phyloP scores from a whole-genome alignment of 2,888 invertebrate genomes.

The Siphlonurus alternatus region DNA sequence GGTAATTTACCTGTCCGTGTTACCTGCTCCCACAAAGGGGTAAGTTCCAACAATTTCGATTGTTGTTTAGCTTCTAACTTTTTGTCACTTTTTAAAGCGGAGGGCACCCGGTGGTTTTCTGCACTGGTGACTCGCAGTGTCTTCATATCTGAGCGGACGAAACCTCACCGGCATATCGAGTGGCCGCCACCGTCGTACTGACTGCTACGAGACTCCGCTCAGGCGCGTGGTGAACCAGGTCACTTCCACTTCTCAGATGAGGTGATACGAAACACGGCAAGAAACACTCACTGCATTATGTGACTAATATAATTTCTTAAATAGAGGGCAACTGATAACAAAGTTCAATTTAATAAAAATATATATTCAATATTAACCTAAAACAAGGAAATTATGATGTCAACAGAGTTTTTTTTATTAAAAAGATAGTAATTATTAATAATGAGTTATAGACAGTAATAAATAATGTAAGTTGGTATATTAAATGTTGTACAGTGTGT shows the following conservation, averaged over 20 bases:
- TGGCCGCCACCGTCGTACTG: not conserved
- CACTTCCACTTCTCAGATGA: not conserved
- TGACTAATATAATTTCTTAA: not conserved
- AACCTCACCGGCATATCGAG: not conserved
- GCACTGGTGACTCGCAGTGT: not conserved
- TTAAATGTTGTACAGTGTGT: too few relatives aligned
- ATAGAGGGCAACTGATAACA: not conserved
- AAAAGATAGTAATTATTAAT: too few relatives aligned
- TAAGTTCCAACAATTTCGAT: conserved; percentile 19
- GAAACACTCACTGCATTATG: not conserved
- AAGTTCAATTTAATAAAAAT: not conserved
- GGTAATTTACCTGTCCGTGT: not conserved
- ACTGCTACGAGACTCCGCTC: not conserved
- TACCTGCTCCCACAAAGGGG: conserved; percentile 59
- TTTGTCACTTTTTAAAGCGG: not conserved
- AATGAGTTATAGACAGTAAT: too few relatives aligned
- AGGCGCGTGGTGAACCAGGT: not conserved
- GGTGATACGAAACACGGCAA: not conserved
- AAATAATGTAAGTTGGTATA: too few relatives aligned
- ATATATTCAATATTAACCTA: not conserved
- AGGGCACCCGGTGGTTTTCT: not conserved
- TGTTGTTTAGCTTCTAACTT: not conserved
- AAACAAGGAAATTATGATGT: not conserved
- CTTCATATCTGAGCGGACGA: not conserved
- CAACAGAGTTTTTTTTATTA: not conserved